phyloP scores from a whole-genome alignment of 2,888 invertebrate species.

The Geophilus truncorum region DNA sequence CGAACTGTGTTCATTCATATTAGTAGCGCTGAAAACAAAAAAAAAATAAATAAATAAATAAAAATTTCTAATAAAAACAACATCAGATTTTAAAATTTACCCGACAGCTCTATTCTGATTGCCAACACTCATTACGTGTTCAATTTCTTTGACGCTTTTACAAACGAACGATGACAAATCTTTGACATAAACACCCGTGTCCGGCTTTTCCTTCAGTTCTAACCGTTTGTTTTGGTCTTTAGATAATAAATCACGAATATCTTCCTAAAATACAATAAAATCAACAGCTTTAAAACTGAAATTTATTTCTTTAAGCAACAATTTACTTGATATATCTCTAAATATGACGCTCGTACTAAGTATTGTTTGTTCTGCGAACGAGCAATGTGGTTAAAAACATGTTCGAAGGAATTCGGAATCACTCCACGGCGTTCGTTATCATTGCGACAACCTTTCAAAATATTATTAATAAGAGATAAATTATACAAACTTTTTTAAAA shows the following conservation, averaged over 20 bases:
- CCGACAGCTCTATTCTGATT: conserved; percentile 91
- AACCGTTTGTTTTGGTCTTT: conserved; percentile 64
- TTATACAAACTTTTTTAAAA: not conserved
- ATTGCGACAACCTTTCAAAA: conserved; percentile 56
- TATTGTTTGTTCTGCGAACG: conserved; percentile 89
- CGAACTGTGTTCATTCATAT: conserved; percentile 98
- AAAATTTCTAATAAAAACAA: not conserved
- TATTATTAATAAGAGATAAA: no score
- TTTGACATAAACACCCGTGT: conserved; percentile 89
- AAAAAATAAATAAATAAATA: not conserved
- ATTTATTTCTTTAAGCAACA: conserved; percentile 56
- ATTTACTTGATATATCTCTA: conserved; percentile 86
- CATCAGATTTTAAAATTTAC: no score
- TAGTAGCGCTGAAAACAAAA: conserved; percentile 62
- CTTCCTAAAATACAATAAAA: conserved; percentile 50
- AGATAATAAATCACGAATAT: conserved; percentile 62
- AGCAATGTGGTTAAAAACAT: conserved; percentile 92
- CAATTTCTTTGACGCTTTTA: conserved; percentile 88
- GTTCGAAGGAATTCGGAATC: conserved; percentile 93
- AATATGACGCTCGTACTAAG: conserved; percentile 90
- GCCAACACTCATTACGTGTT: conserved; percentile 86
- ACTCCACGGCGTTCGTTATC: conserved; percentile 72
- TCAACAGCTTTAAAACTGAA: conserved; percentile 40
- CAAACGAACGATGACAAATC: conserved; percentile 92
- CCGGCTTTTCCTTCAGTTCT: conserved; percentile 69